Percentiles rank a stretch among this genome's conserved stretches.
These are phyloP conservation scores for Arnoldichthys spilopterus DNA, from an alignment of 2,797 vertebrate species.

Conservation along the genomic window DNA sequence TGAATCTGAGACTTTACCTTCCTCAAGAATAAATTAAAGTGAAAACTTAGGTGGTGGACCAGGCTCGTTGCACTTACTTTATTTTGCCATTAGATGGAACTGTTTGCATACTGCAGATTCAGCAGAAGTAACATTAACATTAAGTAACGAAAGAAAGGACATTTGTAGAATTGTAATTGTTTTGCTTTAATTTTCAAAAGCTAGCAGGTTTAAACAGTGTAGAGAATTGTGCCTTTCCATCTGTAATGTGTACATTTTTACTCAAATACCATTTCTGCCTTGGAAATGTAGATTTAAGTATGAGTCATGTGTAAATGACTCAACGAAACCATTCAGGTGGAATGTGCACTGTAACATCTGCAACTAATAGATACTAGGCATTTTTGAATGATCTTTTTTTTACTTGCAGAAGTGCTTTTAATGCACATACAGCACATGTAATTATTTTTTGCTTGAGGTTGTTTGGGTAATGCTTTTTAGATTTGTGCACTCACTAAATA, in stretches of 20 bases:
- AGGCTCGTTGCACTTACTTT: conserved; percentile 21
- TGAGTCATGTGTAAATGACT: too few relatives aligned
- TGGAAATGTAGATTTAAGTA: too few relatives aligned
- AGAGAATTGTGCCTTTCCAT: too few relatives aligned
- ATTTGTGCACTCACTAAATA: neutral
- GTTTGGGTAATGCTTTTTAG: neutral
- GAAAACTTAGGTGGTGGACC: too few relatives aligned
- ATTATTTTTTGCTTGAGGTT: neutral
- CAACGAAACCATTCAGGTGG: too few relatives aligned
- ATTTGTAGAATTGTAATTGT: too few relatives aligned
- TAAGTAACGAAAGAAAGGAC: too few relatives aligned
- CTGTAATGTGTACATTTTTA: neutral
- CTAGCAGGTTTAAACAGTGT: neutral
- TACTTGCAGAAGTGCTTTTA: neutral
- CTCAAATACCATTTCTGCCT: too few relatives aligned
- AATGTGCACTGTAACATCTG: neutral
- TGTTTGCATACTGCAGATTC: neutral
- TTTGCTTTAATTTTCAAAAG: too few relatives aligned
- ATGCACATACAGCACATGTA: neutral
- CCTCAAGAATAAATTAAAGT: too few relatives aligned
- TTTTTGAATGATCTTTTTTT: neutral
- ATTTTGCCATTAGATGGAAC: conserved; percentile 41
- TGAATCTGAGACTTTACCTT: too few relatives aligned
- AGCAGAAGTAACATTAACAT: neutral
- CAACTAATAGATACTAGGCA: neutral